These are phyloP conservation scores for Sternarchorhynchus goeldii DNA, from an alignment of 2,797 vertebrate species.

Conservation along the genomic window DNA sequence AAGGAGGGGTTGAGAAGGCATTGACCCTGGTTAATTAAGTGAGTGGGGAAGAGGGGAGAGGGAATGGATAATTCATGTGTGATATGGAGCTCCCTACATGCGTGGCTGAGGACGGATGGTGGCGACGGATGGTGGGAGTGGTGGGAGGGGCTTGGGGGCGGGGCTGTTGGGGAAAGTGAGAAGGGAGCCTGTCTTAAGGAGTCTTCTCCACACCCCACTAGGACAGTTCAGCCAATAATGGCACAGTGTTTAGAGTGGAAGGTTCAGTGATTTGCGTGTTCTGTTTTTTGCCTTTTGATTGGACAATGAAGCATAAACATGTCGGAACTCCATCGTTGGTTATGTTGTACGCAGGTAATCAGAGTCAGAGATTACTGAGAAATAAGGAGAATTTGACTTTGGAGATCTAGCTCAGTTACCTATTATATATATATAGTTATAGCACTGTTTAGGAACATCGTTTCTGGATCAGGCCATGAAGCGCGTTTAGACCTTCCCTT, in stretches of 20 bases:
- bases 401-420: not conserved
- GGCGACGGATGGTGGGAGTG: not conserved
- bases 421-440: no score
- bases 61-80: constrained; percentile 51
- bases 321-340: not conserved
- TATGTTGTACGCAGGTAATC: not conserved
- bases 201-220: not conserved
- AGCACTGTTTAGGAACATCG: no score
- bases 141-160: no score
- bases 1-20: constrained; percentile 34
- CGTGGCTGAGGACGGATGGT: not conserved
- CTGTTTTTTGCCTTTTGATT: no score
- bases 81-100: constrained; percentile 39
- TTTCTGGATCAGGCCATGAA: no score
- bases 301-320: no score
- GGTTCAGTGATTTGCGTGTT: not conserved
- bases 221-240: not conserved
- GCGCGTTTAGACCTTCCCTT: no score
- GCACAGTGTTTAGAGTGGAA: not conserved
- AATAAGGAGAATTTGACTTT: not conserved
- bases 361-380: not conserved
- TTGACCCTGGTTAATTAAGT: constrained; percentile 58
- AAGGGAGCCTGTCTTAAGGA: not conserved
- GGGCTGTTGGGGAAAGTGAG: no score
- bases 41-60: constrained; percentile 36